Base-by-base conservation (phyloP, 2,888 invertebrate species). In the Diloba caeruleocephala region DNA sequence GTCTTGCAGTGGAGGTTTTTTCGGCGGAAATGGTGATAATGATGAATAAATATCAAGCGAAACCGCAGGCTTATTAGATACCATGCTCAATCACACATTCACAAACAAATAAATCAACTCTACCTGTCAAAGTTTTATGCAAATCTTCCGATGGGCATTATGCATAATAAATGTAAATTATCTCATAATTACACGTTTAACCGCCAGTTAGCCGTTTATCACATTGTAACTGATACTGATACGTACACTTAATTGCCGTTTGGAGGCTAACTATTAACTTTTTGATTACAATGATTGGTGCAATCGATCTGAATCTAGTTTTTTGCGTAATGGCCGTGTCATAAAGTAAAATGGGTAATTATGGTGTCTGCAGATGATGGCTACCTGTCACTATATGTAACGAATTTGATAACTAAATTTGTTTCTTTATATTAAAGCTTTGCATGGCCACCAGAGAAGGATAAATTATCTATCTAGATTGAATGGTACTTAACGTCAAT, bases 121-220 rank as follows among this genome's bases (percentile, higher is more conserved):
- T 2, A 1, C 52, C 36, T 45, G 59, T 59, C 65, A 65, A 59
- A 36, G 54, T 65, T 62, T 65, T 46, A 63, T 60, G 55, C 42
- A 55, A 60, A 65, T 43, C 14, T 17, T 41, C 55, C 51, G 17
- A 46, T 58, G 43, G 37, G 3, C 39, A 65, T 52, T 55, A 39
- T 45, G 44, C 13, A n/a, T 42, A 66, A 56, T 60, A 52, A 42
- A 69, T 59, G 60, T 39, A 71, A 64, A 64, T 67, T 55, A 59
- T 45, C 25, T 29, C 33, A 51, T 70, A 71, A 71, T 71, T 57
- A 67, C 23, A 71, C 9, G 67, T 50, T 56, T 28, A 46, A 32
- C 39, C 55, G 36, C 33, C 42, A 25, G 41, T 60, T 53, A 54
- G 25, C 10, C 45, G 54, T 66, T 71, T 71, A 71, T 60, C 70